These are phyloP conservation scores for Stercorarius parasiticus DNA, from an alignment of 2,113 vertebrate genomes.

Conservation along the genomic window DNA sequence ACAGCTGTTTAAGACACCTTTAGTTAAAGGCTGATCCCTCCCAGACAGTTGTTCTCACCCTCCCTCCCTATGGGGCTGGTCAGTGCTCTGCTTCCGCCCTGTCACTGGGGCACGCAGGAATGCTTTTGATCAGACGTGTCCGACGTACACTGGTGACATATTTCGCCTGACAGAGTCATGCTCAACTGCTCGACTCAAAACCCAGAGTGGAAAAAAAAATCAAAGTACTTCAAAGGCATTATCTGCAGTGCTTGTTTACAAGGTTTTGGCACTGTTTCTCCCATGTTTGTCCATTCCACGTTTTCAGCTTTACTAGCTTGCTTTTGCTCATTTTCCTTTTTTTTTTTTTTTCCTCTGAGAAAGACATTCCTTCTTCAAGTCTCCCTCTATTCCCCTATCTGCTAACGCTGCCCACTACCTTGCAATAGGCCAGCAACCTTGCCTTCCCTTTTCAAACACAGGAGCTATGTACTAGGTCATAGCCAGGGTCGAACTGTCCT, in stretches of 20 bases:
- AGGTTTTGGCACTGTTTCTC: not conserved
- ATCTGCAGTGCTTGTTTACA: not conserved
- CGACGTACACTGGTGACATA: not conserved
- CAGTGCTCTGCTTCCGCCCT: not conserved
- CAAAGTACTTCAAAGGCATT: not conserved
- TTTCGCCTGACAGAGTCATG: not conserved
- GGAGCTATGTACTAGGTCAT: rapidly evolving
- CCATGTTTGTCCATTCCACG: not conserved
- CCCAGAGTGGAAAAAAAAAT: not conserved
- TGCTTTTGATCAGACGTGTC: not conserved
- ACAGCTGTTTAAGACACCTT: not conserved
- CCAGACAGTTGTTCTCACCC: not conserved
- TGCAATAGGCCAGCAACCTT: not conserved
- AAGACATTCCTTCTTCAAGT: not conserved
- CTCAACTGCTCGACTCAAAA: not conserved
- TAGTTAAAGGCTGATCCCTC: not conserved
- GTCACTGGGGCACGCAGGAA: not conserved
- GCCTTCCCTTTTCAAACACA: not conserved
- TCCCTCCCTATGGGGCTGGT: not conserved
- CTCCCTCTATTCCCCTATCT: not conserved
- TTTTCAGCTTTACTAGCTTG: not conserved
- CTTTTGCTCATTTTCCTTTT: not conserved
- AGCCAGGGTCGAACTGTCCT: rapidly evolving
- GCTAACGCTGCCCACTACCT: not conserved
- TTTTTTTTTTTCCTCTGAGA: not conserved